These are phyloP conservation scores for Graptemys geographica DNA, from an alignment of 2,797 vertebrate species.

Conservation along the genomic window DNA sequence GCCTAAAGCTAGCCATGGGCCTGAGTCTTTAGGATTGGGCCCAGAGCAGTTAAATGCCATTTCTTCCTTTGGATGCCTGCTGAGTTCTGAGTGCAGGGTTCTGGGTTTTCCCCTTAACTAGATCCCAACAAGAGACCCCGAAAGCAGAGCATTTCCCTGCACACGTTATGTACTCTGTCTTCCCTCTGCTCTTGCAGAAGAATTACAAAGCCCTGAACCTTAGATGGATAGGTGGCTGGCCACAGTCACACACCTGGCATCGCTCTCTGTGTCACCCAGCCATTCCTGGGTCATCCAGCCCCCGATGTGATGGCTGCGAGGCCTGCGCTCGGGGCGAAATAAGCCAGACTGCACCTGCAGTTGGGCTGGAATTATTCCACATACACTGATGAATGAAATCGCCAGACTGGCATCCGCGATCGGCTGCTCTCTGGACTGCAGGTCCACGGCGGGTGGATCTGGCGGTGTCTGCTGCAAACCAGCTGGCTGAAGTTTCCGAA, in stretches of 20 bases:
- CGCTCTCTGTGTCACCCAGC: too few relatives aligned
- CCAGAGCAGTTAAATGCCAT: neutral
- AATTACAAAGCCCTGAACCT: neutral
- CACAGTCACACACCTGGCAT: too few relatives aligned
- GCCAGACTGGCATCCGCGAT: neutral
- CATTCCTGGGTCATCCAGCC: too few relatives aligned
- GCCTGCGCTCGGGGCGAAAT: neutral
- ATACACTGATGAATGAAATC: neutral
- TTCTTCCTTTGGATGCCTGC: neutral
- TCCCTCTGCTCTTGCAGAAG: neutral
- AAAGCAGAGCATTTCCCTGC: neutral
- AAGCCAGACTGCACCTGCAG: too few relatives aligned
- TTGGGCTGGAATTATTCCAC: neutral
- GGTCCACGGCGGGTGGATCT: neutral
- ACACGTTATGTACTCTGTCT: neutral
- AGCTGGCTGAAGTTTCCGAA: neutral
- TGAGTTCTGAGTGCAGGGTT: neutral
- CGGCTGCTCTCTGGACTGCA: neutral
- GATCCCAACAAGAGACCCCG: neutral
- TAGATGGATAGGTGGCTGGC: too few relatives aligned
- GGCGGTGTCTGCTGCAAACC: neutral
- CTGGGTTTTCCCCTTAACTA: neutral
- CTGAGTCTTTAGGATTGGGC: neutral
- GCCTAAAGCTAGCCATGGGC: neutral
- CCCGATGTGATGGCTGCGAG: too few relatives aligned